Percentiles rank a stretch among this genome's conserved stretches.
Conservation (phyloP, 2,113 vertebrate genomes). For the Girardinichthys multiradiatus region DNA sequence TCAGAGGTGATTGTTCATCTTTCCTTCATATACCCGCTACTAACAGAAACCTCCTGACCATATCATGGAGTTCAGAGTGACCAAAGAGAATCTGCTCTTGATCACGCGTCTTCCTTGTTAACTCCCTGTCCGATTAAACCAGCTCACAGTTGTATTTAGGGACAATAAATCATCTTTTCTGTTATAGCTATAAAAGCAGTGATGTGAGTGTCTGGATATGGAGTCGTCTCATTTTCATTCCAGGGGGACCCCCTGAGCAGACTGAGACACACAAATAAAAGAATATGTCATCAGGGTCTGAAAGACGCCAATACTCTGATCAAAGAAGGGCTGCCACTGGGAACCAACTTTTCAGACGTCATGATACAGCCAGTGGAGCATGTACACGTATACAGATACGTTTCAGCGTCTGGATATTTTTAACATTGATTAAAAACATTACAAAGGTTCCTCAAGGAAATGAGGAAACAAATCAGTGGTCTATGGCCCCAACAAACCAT, state of each 20-base stretch:
- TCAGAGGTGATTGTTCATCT: conserved; percentile 63
- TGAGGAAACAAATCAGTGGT: not conserved
- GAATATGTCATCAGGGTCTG: conserved; percentile 49
- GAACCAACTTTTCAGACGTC: conserved; percentile 51
- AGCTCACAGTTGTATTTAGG: conserved; percentile 65
- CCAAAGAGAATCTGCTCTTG: conserved; percentile 75
- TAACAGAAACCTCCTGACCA: conserved; percentile 13
- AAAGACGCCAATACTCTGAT: conserved; percentile 64
- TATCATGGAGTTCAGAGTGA: conserved; percentile 52
- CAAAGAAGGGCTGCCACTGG: conserved; percentile 60
- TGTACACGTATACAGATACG: conserved; percentile 8
- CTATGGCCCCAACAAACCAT: not conserved
- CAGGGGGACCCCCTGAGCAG: conserved; percentile 49
- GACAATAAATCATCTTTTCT: conserved; percentile 77
- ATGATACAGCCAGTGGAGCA: conserved; percentile 19
- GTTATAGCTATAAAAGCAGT: conserved; percentile 62
- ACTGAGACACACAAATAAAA: conserved; percentile 18
- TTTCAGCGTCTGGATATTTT: conserved; percentile 31
- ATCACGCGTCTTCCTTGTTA: conserved; percentile 76
- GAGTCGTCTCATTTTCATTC: conserved; percentile 69
- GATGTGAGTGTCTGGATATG: conserved; percentile 56
- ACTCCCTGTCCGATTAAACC: conserved; percentile 75
- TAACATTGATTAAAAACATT: conserved; percentile 28
- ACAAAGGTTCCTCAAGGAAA: not conserved
- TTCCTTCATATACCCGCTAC: conserved; percentile 40